These are phyloP conservation scores for Pocillopora grandis DNA, from an alignment of 92 coral and sea anemone species.

Conservation along the genomic window DNA sequence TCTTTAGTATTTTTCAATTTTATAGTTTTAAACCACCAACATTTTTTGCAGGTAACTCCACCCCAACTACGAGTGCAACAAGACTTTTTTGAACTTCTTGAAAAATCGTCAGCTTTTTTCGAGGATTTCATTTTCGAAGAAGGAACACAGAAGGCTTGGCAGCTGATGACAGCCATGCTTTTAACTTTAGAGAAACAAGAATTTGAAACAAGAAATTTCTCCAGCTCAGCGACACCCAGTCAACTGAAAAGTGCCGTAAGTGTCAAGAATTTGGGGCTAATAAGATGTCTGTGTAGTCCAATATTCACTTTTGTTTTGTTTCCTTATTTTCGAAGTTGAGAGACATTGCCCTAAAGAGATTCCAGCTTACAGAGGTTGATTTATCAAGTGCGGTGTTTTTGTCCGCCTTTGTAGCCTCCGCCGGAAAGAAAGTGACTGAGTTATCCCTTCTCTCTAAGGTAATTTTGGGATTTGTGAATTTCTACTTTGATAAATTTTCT, in stretches of 20 bases:
- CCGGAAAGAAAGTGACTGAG: conserved; percentile 18
- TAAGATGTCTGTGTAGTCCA: not conserved
- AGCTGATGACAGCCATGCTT: conserved; percentile 29
- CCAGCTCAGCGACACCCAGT: not conserved
- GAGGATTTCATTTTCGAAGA: not conserved
- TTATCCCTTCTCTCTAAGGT: conserved; percentile 1
- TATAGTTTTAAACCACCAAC: no score
- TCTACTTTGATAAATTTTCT: no score
- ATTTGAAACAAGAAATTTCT: not conserved
- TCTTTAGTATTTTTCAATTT: no score
- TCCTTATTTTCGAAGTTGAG: conserved; percentile 10
- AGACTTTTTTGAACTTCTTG: conserved; percentile 11
- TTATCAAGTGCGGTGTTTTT: conserved; percentile 4
- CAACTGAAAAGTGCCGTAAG: conserved; percentile 9
- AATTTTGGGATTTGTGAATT: not conserved
- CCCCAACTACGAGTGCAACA: not conserved
- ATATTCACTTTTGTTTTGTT: not conserved
- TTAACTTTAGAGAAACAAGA: conserved; percentile 21
- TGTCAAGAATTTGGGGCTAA: not conserved
- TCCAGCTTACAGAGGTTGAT: conserved; percentile 2
- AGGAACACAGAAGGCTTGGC: not conserved
- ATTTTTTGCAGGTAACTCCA: conserved; percentile 19
- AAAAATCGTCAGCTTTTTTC: not conserved
- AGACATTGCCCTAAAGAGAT: conserved; percentile 15
- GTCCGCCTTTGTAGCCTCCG: conserved; percentile 16